Evolutionary conservation across 2,113 vertebrate species (phyloP), one percentile per base, ranked within the genome.

Genomic region (Caranx ignobilis): DNA sequence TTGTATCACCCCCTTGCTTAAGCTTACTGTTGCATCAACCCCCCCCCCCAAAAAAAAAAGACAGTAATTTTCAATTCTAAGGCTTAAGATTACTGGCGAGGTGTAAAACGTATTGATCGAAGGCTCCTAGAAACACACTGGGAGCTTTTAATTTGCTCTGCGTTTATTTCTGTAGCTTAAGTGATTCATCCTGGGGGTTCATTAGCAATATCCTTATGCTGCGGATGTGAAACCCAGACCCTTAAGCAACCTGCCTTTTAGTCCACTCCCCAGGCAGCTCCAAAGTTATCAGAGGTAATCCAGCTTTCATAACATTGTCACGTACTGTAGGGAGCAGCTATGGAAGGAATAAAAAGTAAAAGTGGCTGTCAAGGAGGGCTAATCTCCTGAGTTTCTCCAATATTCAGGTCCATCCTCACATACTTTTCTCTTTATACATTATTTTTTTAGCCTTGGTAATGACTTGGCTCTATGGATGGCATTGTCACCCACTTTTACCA

Each of bases 81-180:
- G 84, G 76, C 35, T 39, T 50, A 63, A 72, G 74, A 81, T 90
- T 90, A 88, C 83, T 68, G 75, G 78, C 71, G 39, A 82, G 79
- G 80, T 87, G 81, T 89, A 88, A 90, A 90, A 87, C 57, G 85
- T 84, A 91, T 89, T 34, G 92, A 92, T 87, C 66, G 9, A 52
- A 85, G 71, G 70, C 77, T 67, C 45, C 68, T 63, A 34, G 77
- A 70, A 79, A 74, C 75, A 57, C 57, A 48, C 32, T 1, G 79
- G 78, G 83, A 88, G 89, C 84, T 92, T 92, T 92, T 93, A 80
- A 93, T 94, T 93, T 87, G 87, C 91, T 80, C 54, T 85, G 87
- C 74, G 67, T 91, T 92, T 91, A 93, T 88, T 83, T 84, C 75
- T 82, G 65, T 68, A 70, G 88, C 77, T 89, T 90, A 87, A 92